These are phyloP conservation scores for Bombus sylvicola DNA, from an alignment of 1,140 invertebrate species.

Conservation along the genomic window DNA sequence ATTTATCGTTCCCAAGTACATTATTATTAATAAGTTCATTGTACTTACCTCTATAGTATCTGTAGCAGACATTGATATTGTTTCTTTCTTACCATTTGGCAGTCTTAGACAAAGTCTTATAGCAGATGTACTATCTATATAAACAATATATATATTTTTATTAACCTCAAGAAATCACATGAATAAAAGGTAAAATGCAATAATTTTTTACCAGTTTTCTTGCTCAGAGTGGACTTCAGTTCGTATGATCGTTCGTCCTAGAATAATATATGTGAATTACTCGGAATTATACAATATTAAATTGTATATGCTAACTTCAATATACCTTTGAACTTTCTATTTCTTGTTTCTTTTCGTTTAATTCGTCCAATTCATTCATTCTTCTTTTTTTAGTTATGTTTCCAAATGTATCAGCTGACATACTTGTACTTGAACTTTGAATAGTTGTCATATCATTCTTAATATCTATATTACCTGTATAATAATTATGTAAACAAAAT, in stretches of 20 bases:
- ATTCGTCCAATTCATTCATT: constrained; percentile 32
- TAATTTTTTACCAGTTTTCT: constrained; percentile 55
- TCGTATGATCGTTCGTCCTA: constrained; percentile 10
- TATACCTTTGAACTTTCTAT: constrained; percentile 23
- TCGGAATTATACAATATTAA: background rate
- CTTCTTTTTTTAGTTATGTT: constrained; percentile 55
- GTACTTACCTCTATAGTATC: constrained; percentile 76
- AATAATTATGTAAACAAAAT: constrained; percentile 11
- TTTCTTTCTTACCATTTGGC: constrained; percentile 79
- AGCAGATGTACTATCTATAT: constrained; percentile 67
- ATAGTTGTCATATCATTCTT: constrained; percentile 12
- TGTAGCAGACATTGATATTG: constrained; percentile 75
- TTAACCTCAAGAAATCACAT: background rate
- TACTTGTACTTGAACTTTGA: constrained; percentile 47
- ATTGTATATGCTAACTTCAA: background rate
- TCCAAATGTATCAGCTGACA: background rate
- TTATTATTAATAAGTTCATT: background rate
- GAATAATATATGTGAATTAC: background rate
- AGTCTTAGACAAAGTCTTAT: constrained; percentile 78
- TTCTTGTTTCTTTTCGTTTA: background rate
- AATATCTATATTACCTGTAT: constrained; percentile 19
- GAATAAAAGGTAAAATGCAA: background rate
- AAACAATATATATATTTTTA: constrained; percentile 17
- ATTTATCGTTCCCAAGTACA: no score
- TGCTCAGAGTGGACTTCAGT: constrained; percentile 30